Conservation (phyloP, 1,140 invertebrate genomes). For the Drosophila orosa region DNA sequence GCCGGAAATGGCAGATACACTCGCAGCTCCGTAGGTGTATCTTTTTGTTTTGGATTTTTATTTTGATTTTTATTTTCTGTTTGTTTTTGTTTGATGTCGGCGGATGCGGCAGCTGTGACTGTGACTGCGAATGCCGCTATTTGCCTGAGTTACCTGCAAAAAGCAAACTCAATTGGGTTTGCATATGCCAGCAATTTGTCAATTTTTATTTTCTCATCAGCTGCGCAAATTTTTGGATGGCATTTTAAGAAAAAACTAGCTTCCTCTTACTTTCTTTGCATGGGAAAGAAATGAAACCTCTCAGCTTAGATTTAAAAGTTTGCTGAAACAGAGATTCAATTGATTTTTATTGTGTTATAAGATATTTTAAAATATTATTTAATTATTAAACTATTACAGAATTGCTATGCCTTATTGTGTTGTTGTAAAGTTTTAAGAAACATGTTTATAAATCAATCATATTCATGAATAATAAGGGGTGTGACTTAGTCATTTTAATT, state of each 20-base stretch:
- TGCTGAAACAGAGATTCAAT: no score
- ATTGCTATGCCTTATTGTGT: not conserved
- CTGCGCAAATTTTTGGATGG: constrained; percentile 8
- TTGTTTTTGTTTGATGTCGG: constrained; percentile 37
- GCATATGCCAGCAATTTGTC: constrained; percentile 43
- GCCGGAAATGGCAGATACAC: constrained; percentile 61
- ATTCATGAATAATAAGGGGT: not conserved
- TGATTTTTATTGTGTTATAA: no score
- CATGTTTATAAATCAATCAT: not conserved
- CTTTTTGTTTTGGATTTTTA: constrained; percentile 12
- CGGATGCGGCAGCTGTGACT: constrained; percentile 61
- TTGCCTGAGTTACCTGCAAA: constrained; percentile 21
- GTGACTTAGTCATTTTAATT: not conserved
- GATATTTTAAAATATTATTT: no score
- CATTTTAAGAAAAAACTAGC: not conserved
- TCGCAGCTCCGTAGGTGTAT: constrained; percentile 44
- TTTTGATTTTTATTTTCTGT: constrained; percentile 18
- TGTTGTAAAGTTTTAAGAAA: not conserved
- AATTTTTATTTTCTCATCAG: constrained; percentile 34
- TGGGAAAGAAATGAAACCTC: no score
- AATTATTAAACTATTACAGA: not conserved
- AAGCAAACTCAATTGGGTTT: constrained; percentile 36
- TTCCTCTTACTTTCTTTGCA: constrained; percentile 17
- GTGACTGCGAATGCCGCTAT: constrained; percentile 24
- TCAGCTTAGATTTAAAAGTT: not conserved